These are phyloP conservation scores for Falco columbarius DNA, from an alignment of 2,797 vertebrate genomes.

Conservation along the genomic window DNA sequence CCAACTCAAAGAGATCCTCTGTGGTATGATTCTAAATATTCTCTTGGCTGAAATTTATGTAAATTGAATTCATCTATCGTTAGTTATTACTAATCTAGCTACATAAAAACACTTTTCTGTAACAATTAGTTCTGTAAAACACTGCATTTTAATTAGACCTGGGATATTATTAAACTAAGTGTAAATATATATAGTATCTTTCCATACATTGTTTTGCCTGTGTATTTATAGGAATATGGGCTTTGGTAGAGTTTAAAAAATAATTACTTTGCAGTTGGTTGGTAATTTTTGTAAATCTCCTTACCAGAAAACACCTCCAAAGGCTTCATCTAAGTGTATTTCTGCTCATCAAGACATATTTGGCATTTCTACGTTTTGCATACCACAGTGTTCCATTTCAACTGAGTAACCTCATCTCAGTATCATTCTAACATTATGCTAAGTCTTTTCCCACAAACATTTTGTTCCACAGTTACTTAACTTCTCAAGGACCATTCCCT, in stretches of 20 bases:
- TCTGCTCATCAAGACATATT: background rate
- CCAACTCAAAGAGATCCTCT: slow-evolving; percentile 95
- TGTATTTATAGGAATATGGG: slow-evolving; percentile 31
- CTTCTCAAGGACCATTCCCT: background rate
- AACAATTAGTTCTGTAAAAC: slow-evolving; percentile 93
- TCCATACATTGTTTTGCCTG: slow-evolving; percentile 19
- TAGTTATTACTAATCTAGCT: slow-evolving; percentile 91
- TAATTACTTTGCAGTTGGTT: background rate
- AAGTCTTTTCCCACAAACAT: background rate
- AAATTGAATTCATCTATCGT: slow-evolving; percentile 97
- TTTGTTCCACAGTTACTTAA: background rate
- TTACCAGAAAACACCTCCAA: background rate
- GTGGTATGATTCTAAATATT: slow-evolving; percentile 92
- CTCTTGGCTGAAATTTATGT: slow-evolving; percentile 95
- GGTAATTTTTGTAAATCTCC: background rate
- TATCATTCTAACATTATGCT: background rate
- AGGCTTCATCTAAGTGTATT: background rate
- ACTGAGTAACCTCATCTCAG: background rate
- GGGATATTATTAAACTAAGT: slow-evolving; percentile 77
- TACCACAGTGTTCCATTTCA: background rate
- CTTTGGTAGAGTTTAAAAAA: background rate
- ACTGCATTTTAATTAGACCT: slow-evolving; percentile 90
- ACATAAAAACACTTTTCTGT: slow-evolving; percentile 88
- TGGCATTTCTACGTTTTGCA: background rate
- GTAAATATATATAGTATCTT: slow-evolving; percentile 58